Evolutionary conservation across 2,113 vertebrate genomes (phyloP), one percentile per base, ranked within the genome.

Genomic region (Phyllostomus hastatus): DNA sequence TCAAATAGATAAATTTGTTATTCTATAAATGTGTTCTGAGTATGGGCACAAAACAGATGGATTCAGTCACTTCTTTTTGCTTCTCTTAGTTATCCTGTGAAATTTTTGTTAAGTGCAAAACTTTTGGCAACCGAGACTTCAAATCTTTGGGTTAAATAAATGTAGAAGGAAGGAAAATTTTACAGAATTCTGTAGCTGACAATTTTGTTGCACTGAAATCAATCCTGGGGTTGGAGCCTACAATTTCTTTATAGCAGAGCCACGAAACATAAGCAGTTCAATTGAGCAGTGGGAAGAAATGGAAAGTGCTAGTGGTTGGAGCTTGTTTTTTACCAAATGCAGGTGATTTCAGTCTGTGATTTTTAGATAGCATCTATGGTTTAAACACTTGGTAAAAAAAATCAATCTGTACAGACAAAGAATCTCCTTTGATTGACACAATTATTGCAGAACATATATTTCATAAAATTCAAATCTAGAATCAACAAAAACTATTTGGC

Each of bases 81-180:
- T 96, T 70, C 83, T 92, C 17, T 90, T 95, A 54, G 20, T 89
- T 93, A 84, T 83, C 33, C 22, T 81, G 75, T 91, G 70, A 96
- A 93, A 76, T 93, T 86, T 92, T 85, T 91, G 78, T 92, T 73
- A 86, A 83, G n/a, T 93, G 73, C 67, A 89, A 96, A 92, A 79
- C 46, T 92, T 91, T 76, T 70, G 57, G 50, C 43, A 50, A 89
- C 54, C 0, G 11, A 96, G 72, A 82, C 52, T 96, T 93, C 69
- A 87, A 76, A 90, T 48, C 64, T 97, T 75, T 31, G 16, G 54
- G 83, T 72, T 90, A 84, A 94, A 88, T 95, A 95, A 76, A 67
- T 88, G 70, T 41, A 54, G 83, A 81, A 84, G 87, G 24, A 89
- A 96, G 84, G 75, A 86, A 46, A 89, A 52, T 90, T 96, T 97